These are phyloP conservation scores for Rhinichthys klamathensis DNA, from an alignment of 2,113 vertebrate genomes.

Conservation along the genomic window DNA sequence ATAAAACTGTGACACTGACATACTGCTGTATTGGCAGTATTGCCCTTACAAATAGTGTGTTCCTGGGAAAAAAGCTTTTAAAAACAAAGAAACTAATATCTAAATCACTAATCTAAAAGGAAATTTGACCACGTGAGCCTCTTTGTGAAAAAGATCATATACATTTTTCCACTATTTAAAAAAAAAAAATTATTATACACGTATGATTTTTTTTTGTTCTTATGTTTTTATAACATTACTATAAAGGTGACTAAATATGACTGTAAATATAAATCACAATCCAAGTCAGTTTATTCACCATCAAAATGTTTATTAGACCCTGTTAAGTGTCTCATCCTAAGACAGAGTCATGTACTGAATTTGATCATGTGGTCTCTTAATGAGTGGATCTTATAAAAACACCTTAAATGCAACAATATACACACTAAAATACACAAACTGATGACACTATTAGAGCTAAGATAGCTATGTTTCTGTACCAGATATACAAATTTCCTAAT, in stretches of 20 bases:
- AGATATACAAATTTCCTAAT: conserved; percentile 42
- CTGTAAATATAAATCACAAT: neutral
- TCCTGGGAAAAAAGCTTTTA: neutral
- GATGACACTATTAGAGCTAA: conserved; percentile 30
- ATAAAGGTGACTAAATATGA: neutral
- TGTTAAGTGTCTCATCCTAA: conserved; percentile 7
- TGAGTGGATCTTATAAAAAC: conserved; percentile 38
- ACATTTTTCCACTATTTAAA: neutral
- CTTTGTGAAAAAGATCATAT: neutral
- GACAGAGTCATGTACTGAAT: neutral
- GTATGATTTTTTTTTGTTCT: neutral
- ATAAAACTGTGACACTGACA: neutral
- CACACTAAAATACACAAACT: conserved; percentile 25
- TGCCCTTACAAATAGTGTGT: neutral
- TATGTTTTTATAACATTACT: neutral
- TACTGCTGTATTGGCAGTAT: neutral
- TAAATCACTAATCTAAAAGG: neutral
- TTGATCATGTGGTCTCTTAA: conserved; percentile 46
- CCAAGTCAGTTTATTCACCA: neutral
- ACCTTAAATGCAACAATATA: conserved; percentile 28
- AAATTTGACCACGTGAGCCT: neutral
- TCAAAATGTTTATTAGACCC: conserved; percentile 23
- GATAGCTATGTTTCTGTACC: neutral
- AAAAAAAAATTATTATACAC: neutral
- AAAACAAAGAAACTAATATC: neutral